phyloP scores from a whole-genome alignment of 2,113 vertebrate genomes.

The Sander vitreus region DNA sequence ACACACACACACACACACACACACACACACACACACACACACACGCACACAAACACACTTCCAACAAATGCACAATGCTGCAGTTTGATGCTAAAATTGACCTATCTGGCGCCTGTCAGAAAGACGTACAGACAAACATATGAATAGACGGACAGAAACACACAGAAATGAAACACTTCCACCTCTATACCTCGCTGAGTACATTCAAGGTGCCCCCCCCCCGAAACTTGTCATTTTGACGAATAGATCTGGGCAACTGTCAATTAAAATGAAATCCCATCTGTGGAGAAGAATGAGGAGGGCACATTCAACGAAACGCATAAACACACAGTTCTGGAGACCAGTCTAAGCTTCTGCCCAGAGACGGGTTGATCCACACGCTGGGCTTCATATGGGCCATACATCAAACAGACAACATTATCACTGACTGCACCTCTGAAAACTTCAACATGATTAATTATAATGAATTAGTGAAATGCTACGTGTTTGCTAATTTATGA shows the following conservation, averaged over 20 bases:
- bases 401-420: conserved; percentile 82
- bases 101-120: conserved; percentile 60
- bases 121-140: conserved; percentile 55
- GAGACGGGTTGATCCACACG: conserved; percentile 71
- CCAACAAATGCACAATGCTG: conserved; percentile 25
- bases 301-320: conserved; percentile 61
- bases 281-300: conserved; percentile 70
- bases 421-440: conserved; percentile 78
- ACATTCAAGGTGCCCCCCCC: conserved; percentile 25
- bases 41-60: conserved; percentile 10
- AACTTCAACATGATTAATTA: conserved; percentile 83
- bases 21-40: not conserved
- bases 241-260: conserved; percentile 82
- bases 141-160: conserved; percentile 33
- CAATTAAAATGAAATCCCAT: conserved; percentile 85
- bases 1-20: conserved; percentile 11
- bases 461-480: conserved; percentile 83
- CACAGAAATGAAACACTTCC: conserved; percentile 54
- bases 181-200: conserved; percentile 41
- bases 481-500: conserved; percentile 81
- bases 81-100: conserved; percentile 70
- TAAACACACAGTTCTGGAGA: conserved; percentile 36
- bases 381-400: conserved; percentile 74
- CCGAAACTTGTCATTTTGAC: conserved; percentile 72
- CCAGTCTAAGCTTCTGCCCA: conserved; percentile 58